Percentiles rank a stretch among this genome's conserved stretches.
Evolutionary conservation across 2,113 vertebrate species (phyloP).

Genomic region (Scolopax mira): DNA sequence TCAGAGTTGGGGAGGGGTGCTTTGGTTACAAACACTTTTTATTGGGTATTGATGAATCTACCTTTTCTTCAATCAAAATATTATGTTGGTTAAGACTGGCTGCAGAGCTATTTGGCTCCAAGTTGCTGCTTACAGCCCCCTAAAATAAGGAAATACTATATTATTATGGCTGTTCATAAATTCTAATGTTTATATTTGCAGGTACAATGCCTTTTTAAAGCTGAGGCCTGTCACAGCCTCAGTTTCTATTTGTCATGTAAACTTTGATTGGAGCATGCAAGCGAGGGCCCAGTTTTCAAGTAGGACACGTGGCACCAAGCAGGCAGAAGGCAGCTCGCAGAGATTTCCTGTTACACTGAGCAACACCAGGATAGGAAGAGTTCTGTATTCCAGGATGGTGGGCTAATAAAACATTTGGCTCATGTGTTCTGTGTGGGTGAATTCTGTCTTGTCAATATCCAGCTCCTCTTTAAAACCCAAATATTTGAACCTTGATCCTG

Average conservation of each 20-base stretch:
- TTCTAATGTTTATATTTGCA: background rate
- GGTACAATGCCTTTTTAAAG: background rate
- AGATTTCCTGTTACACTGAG: background rate
- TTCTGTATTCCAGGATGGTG: background rate
- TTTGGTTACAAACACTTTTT: background rate
- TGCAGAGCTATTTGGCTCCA: background rate
- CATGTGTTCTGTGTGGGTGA: background rate
- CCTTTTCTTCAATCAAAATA: background rate
- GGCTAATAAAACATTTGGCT: background rate
- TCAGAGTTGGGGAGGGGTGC: background rate
- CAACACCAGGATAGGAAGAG: background rate
- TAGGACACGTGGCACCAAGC: background rate
- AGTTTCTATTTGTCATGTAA: background rate
- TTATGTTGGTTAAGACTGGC: background rate
- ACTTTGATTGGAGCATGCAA: background rate
- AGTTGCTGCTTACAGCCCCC: background rate
- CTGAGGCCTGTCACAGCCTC: background rate
- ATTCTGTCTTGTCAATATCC: background rate
- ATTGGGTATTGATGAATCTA: background rate
- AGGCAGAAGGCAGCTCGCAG: background rate
- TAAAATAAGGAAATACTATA: background rate
- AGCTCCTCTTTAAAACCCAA: background rate
- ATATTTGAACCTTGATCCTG: background rate
- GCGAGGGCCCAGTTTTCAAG: background rate
- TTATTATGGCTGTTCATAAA: background rate